Evolutionary conservation across 2,888 invertebrate genomes (phyloP), one percentile per base, ranked within the genome.

Genomic region (Norana najaformis): DNA sequence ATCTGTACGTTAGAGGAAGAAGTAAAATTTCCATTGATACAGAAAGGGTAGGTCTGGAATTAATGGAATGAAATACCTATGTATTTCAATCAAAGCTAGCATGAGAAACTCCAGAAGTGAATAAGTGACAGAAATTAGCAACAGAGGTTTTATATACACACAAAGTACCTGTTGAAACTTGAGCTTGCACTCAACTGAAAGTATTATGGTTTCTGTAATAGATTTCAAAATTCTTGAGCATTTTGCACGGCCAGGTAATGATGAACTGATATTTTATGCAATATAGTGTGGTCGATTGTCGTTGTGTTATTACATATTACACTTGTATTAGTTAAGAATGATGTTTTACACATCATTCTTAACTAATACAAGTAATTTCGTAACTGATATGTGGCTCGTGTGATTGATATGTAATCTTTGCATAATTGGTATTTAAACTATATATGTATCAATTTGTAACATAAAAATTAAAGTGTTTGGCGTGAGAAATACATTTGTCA

Each of bases 361-460:
- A 69, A 69, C 69, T 69, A n/a, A 69, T n/a, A 47, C n/a, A 69
- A n/a, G 69, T 69, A 69, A 69, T 69, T 69, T n/a, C n/a, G 69
- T 69, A n/a, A 69, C 11, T n/a, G n/a, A n/a, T 69, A n/a, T 69
- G 53, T 69, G 69, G n/a, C 69, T 69, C 69, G n/a, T 8, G n/a
- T 69, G n/a, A 69, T 30, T 69, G n/a, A 69, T 69, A 30, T 8
- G 69, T 69, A 69, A 69, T 69, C 69, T n/a, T 30, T 69, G 69
- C n/a, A 13, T 69, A 69, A 69, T 69, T n/a, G 69, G 8, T 69
- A 47, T 69, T 69, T n/a, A 69, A 69, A n/a, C n/a, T 69, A 8
- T 69, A n/a, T 69, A 69, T n/a, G n/a, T 69, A n/a, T 69, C 30
- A 69, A n/a, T 69, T 69, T 69, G 69, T 69, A 69, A 69, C 69